phyloP scores from a whole-genome alignment of 2,113 vertebrate species.

The Pungitius pungitius region DNA sequence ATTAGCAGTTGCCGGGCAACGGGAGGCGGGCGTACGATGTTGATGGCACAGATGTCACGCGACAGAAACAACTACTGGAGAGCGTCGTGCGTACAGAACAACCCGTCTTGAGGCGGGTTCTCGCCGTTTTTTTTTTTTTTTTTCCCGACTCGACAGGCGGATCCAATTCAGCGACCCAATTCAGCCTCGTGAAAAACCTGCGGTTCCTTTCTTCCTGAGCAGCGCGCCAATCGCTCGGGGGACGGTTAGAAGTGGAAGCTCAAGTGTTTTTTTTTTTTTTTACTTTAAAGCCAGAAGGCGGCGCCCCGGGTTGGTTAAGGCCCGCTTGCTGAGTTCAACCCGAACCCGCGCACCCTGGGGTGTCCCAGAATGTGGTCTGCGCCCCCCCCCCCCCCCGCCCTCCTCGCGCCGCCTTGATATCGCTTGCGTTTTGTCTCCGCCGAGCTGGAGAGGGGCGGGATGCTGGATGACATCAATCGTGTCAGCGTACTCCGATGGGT shows the following conservation, averaged over 20 bases:
- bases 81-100: no score
- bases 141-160: no score
- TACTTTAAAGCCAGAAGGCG: no score
- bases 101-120: no score
- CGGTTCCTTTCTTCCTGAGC: no score
- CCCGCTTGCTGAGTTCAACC: conserved; percentile 38
- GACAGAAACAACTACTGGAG: neutral
- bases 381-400: conserved; percentile 42
- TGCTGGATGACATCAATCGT: conserved; percentile 69
- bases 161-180: no score
- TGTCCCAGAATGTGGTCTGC: conserved; percentile 53
- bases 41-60: neutral
- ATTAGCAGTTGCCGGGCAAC: neutral
- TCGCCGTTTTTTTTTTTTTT: no score
- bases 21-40: neutral
- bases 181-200: no score
- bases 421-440: conserved; percentile 59
- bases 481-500: conserved; percentile 50
- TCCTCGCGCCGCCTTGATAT: conserved; percentile 64
- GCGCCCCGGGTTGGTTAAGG: no score
- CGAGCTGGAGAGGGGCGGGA: conserved; percentile 45
- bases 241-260: no score
- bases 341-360: conserved; percentile 46
- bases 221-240: no score
- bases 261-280: no score